phyloP scores from a whole-genome alignment of 2,113 vertebrate genomes.

The Equus przewalskii region DNA sequence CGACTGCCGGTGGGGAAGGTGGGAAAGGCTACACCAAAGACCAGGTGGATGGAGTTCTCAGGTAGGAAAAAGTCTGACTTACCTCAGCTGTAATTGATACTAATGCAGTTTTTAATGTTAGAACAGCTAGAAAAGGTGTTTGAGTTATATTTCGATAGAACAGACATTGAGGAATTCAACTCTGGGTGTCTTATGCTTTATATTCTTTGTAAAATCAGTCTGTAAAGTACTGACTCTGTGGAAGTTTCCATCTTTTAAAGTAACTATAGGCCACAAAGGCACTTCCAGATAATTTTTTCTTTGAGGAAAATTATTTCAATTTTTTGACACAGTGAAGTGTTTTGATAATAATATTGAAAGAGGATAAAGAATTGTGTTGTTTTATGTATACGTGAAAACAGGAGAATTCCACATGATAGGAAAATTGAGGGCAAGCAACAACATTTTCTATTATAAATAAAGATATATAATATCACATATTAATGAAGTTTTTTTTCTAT shows the following conservation, averaged over 20 bases:
- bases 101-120: not conserved
- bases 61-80: constrained; percentile 87
- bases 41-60: constrained; percentile 96
- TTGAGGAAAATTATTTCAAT: not conserved
- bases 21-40: constrained; percentile 95
- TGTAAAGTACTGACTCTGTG: not conserved
- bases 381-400: not conserved
- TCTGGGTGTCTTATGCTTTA: not conserved
- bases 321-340: not conserved
- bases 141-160: constrained; percentile 26
- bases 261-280: not conserved
- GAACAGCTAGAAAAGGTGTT: constrained; percentile 15
- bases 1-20: constrained; percentile 84
- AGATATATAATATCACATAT: not conserved
- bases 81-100: not conserved
- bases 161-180: constrained; percentile 15
- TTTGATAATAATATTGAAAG: not conserved
- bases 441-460: not conserved
- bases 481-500: not conserved
- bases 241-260: constrained; percentile 19
- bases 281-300: not conserved
- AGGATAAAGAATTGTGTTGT: not conserved
- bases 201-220: not conserved
- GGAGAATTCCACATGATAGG: not conserved
- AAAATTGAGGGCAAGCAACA: not conserved